A percentile compares a stretch with the other conserved stretches of the same genome.
Evolutionary conservation across 2,113 vertebrate species (phyloP).

Genomic region (Leiothrix lutea): DNA sequence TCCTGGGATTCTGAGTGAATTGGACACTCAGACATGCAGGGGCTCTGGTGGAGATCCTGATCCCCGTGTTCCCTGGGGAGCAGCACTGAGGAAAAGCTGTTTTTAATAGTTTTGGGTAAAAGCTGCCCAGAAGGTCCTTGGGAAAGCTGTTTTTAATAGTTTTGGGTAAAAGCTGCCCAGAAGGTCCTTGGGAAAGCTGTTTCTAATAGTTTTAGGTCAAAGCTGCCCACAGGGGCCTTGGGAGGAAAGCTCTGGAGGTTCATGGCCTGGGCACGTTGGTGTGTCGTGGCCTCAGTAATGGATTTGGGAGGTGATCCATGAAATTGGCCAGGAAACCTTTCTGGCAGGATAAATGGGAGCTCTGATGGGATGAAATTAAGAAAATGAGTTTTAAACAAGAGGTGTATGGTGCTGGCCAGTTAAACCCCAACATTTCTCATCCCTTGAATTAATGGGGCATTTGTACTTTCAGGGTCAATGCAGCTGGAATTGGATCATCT

Average conservation of each 20-base stretch:
- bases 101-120: not conserved
- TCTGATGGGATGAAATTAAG: slow-evolving; percentile 14
- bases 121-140: not conserved
- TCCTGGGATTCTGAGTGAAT: not conserved
- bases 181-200: no score
- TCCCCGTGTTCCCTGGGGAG: not conserved
- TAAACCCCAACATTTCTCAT: not conserved
- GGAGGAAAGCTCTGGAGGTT: not conserved
- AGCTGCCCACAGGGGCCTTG: not conserved
- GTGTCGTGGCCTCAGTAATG: not conserved
- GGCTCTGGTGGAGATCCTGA: not conserved
- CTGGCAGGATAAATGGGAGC: not conserved
- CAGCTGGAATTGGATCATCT: not conserved
- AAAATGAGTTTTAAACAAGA: slow-evolving; percentile 35
- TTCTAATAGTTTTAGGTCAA: not conserved
- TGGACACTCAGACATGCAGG: not conserved
- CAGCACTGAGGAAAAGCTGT: not conserved
- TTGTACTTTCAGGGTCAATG: slow-evolving; percentile 7
- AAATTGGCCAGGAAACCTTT: slow-evolving; percentile 28
- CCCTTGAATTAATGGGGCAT: not conserved
- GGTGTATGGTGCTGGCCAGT: not conserved
- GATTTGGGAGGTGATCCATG: slow-evolving; percentile 32
- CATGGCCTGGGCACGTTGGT: not conserved
- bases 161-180: no score
- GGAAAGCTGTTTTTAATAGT: not conserved